Evolutionary conservation across 2,113 vertebrate genomes (phyloP).

Genomic region (Elaphurus davidianus): DNA sequence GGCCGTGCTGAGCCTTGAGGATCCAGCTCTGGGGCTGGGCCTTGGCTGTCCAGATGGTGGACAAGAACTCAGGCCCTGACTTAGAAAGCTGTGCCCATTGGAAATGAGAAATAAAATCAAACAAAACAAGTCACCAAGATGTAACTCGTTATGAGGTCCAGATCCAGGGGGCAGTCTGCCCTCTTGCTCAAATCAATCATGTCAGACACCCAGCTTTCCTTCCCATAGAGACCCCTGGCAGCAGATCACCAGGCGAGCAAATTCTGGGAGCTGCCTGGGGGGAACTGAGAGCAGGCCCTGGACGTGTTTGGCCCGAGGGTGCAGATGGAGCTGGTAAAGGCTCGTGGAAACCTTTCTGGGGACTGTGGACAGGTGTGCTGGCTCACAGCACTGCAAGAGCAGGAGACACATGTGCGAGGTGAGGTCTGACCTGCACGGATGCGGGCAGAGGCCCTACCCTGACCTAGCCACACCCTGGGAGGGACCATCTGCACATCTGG

Average conservation of each 20-base stretch:
- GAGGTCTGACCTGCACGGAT: not conserved
- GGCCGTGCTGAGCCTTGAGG: not conserved
- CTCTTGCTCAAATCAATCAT: not conserved
- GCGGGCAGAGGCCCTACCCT: not conserved
- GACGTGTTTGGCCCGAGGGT: not conserved
- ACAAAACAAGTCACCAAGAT: not conserved
- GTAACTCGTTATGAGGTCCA: not conserved
- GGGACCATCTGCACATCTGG: not conserved
- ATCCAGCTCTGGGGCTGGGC: not conserved
- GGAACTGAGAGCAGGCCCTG: not conserved
- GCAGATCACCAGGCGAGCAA: not conserved
- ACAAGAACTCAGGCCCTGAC: not conserved
- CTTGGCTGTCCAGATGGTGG: not conserved
- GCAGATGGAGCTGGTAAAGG: fast-evolving
- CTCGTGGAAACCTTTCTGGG: not conserved
- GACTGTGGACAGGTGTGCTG: fast-evolving
- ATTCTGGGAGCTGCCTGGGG: not conserved
- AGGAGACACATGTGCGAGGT: fast-evolving
- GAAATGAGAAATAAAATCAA: not conserved
- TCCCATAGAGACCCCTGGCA: not conserved
- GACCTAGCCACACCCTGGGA: not conserved
- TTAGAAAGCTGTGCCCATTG: not conserved
- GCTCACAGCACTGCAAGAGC: not conserved
- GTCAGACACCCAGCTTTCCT: not conserved
- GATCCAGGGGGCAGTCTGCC: not conserved